Base-by-base conservation (phyloP, 1,140 invertebrate species). In the Caenorhabditis latens region DNA sequence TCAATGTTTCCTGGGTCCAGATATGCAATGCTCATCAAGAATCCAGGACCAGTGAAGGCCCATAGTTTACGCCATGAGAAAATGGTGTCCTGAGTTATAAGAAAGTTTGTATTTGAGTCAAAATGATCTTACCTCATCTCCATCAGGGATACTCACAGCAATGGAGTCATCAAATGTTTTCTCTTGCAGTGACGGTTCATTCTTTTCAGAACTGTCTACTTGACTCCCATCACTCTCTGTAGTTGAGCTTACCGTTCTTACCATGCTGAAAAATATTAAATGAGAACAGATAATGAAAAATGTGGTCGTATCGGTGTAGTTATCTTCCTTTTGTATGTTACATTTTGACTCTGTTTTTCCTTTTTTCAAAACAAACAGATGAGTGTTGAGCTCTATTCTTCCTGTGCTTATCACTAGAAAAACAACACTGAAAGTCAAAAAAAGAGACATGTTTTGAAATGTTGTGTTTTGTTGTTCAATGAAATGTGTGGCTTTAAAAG, bases 1-100 rank as follows among this genome's bases (percentile, higher is more conserved):
- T 97, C 96, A 89, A 97, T 96, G 93, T 97, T 97, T 86, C 96
- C 96, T 86, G 96, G 96, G 94, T 97, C 96, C 53, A 97, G 93
- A 93, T 97, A 97, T 43, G 96, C 96, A 92, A 97, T 97, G 86
- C 96, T 96, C 96, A 97, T 97, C 46, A 97, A 93, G 93, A 96
- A 96, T 55, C 96, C 96, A 61, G 96, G 96, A n/a, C 96, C 96
- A 0, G 96, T 96, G 92, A 97, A 97, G 57, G 96, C 96, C 96
- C 96, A 97, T 94, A 97, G 93, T 94, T 96, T 96, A 89, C 95
- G 94, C 92, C 96, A 96, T 93, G 95, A 96, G 92, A 97, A 88
- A 8, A 6, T 11, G 13, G 48, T 14, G n/a, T 24, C 32, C 75
- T 50, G 4, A 40, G n/a, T n/a, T 16, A 11, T 14, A 5, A 19